Evolutionary conservation across 2,888 invertebrate genomes (phyloP), one percentile per base, ranked within the genome.

Genomic region (Stegana nigrithorax): DNA sequence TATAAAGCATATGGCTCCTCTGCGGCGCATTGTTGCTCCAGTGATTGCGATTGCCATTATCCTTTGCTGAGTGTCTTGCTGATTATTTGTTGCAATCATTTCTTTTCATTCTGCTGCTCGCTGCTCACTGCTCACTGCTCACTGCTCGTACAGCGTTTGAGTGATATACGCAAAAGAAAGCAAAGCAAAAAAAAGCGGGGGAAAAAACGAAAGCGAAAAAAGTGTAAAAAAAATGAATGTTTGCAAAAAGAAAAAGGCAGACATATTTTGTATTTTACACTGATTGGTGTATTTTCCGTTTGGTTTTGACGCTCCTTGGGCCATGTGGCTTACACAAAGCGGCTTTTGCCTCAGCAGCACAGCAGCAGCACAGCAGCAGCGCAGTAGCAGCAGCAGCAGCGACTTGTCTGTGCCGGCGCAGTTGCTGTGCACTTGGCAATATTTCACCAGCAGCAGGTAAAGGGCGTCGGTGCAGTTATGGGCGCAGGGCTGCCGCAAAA

Each of bases 251-350:
- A 47, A 25, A 19, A 47, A 23, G 8, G 25, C 10, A 47, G 7
- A 29, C 8, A 53, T 3, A 19, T 53, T 64, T 51, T 53, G 53
- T 55, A 55, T 78, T 75, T 74, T 76, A 76, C 73, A 74, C 70
- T 76, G 75, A 76, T 76, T 76, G 75, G 76, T 76, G 75, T 78
- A 76, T 78, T 76, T 76, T 67, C 74, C 76, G 72, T 73, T 77
- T 69, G 78, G 68, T 68, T 75, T 69, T 75, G 76, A 73, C 67
- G 70, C 70, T 76, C 72, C 76, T 63, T 44, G 69, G 68, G 75
- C 76, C 75, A 75, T 75, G 75, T 76, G 75, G 73, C 73, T 73
- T 72, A 55, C 32, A 55, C 53, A 55, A 55, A 55, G 36, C 53
- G 12, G 50, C 50, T 39, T 36, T n/a, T n/a, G n/a, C n/a, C n/a